Evolutionary conservation across 2,888 invertebrate genomes (phyloP).

Genomic region (Phoenoteleia sp.): DNA sequence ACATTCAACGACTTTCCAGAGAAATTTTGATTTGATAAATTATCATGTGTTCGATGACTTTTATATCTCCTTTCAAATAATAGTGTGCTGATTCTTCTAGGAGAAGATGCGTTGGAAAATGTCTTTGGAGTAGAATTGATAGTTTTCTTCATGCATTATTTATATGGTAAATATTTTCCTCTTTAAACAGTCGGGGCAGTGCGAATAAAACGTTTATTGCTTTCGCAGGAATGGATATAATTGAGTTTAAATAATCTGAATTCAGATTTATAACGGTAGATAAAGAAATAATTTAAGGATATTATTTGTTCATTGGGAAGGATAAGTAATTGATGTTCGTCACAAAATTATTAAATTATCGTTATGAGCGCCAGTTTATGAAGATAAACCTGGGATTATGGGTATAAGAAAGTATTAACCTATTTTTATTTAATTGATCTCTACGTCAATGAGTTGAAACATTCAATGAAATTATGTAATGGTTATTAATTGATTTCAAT

Average conservation of each 20-base stretch:
- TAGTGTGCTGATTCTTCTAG: slow-evolving; percentile 1
- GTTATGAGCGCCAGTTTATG: too few species aligned
- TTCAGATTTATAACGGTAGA: not conserved
- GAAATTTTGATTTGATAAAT: slow-evolving; percentile 54
- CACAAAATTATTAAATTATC: not conserved
- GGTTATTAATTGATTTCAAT: too few species aligned
- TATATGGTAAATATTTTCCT: not conserved
- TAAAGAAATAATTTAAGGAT: not conserved
- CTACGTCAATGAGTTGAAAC: too few species aligned
- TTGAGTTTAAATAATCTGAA: not conserved
- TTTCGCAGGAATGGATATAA: too few species aligned
- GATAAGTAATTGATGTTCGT: not conserved
- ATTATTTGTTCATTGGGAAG: not conserved
- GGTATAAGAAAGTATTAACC: too few species aligned
- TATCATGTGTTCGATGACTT: slow-evolving; percentile 33
- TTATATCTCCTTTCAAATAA: slow-evolving; percentile 28
- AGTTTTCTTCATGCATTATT: slow-evolving; percentile 21
- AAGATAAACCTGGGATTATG: too few species aligned
- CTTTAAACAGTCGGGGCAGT: too few species aligned
- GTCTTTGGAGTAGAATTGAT: slow-evolving; percentile 3
- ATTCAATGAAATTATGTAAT: too few species aligned
- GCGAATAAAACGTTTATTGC: too few species aligned
- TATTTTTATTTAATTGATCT: not conserved
- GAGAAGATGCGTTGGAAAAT: slow-evolving; percentile 14
- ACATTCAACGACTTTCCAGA: slow-evolving; percentile 43